phyloP scores from a whole-genome alignment of 2,888 invertebrate genomes.

The Pammene fasciana region DNA sequence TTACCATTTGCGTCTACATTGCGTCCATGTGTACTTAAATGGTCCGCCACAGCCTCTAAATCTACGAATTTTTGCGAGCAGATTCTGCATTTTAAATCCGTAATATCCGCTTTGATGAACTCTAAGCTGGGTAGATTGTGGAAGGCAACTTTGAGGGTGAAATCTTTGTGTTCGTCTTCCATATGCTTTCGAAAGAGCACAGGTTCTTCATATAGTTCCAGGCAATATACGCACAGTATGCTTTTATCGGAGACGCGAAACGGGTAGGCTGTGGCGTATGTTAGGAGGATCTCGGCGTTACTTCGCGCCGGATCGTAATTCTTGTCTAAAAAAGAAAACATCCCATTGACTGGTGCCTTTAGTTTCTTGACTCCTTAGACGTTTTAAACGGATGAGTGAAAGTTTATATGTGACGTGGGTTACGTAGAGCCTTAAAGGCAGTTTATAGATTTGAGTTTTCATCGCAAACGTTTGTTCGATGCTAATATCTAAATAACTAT shows the following conservation, averaged over 20 bases:
- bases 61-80: slow-evolving; percentile 55
- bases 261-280: slow-evolving; percentile 74
- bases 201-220: slow-evolving; percentile 70
- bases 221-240: slow-evolving; percentile 76
- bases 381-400: slow-evolving; percentile 1
- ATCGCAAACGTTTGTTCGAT: slow-evolving; percentile 32
- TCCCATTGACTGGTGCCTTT: slow-evolving; percentile 44
- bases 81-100: slow-evolving; percentile 63
- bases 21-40: slow-evolving; percentile 57
- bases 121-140: slow-evolving; percentile 70
- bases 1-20: slow-evolving; percentile 58
- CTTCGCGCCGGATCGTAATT: slow-evolving; percentile 67
- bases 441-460: slow-evolving; percentile 20
- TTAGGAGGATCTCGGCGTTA: slow-evolving; percentile 71
- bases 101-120: slow-evolving; percentile 71
- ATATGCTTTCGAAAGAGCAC: slow-evolving; percentile 66
- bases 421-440: slow-evolving; percentile 10
- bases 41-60: slow-evolving; percentile 60
- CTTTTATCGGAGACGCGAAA: slow-evolving; percentile 76
- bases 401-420: background rate
- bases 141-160: slow-evolving; percentile 68
- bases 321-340: slow-evolving; percentile 76
- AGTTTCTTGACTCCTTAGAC: slow-evolving; percentile 13
- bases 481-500: slow-evolving; percentile 32
- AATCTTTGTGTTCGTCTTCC: slow-evolving; percentile 66